Base-by-base conservation (phyloP, 2,113 vertebrate genomes). In the Gnathonemus echidnorhynchus region DNA sequence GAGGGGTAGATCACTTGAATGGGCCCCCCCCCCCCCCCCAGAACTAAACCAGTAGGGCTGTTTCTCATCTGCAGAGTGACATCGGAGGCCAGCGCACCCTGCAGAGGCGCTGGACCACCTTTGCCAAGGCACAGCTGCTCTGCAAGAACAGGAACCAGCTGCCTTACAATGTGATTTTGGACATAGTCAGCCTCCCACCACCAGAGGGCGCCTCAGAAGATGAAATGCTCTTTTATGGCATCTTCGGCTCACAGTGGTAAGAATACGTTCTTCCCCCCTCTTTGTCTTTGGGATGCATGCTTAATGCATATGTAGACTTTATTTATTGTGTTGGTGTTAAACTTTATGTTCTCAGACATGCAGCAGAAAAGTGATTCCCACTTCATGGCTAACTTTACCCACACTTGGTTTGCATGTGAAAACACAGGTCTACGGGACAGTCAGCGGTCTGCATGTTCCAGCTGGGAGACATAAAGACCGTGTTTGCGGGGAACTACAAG, bases 201-300 rank as follows among this genome's bases (percentile, higher is more conserved):
- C 62, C 91, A 91, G 94, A 95, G 91, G 95, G 95, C 0, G 90
- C 91, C 2, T 48, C 92, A 53, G 90, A 91, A 31, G 94, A 96
- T 3, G 94, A 96, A 49, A 95, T 93, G 0, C 92, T 95, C 1
- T 96, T 96, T 84, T 96, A 95, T 11, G 96, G 95, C 88, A 94
- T 96, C 93, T 96, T 96, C 91, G 95, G 91, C 88, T 96, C 96
- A 0, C 96, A 96, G 89, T 96, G 96, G 96, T 96, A 1, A 94
- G 94, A 53, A 58, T 90, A 70, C 85, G 46, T 3, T 9, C 50
- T 15, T 17, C n/a, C 31, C 5, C 27, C 3, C 13, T 53, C 7
- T 83, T 19, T 50, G 8, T 19, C 39, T 56, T 24, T 86, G 42
- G 46, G 10, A 27, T 85, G 2, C 49, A 11, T 27, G 6, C 39